Percentiles rank a stretch among this genome's conserved stretches.
Evolutionary conservation across 2,113 vertebrate species (phyloP).

Genomic region (Anarrhichthys ocellatus): DNA sequence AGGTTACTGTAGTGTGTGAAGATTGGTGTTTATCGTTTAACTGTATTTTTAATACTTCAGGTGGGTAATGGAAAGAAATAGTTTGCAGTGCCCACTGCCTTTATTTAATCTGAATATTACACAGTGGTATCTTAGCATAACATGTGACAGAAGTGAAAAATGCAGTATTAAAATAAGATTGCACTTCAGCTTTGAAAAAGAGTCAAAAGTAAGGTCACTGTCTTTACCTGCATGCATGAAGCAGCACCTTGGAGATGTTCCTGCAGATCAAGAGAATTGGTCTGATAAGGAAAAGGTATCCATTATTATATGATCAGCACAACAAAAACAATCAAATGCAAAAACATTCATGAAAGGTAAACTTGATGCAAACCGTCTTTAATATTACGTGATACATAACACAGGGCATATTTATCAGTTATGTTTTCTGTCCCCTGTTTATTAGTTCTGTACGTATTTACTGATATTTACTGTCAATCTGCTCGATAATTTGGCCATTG

Average conservation of each 20-base stretch:
- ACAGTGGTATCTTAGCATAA: neutral
- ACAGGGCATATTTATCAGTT: neutral
- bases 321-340: neutral
- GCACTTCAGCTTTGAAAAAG: neutral
- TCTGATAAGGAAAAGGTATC: conserved; percentile 72
- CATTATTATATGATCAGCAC: neutral
- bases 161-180: neutral
- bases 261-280: conserved; percentile 87
- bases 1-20: neutral
- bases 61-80: neutral
- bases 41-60: neutral
- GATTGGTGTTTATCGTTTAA: neutral
- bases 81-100: neutral
- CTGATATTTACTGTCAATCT: neutral
- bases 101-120: neutral
- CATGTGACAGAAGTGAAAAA: neutral
- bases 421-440: neutral
- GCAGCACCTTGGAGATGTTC: conserved; percentile 92
- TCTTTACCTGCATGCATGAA: conserved; percentile 92
- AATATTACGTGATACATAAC: neutral
- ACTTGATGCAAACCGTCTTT: neutral
- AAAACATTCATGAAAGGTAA: neutral
- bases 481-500: neutral
- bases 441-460: neutral
- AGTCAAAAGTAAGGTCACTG: neutral